Percentiles rank a stretch among this genome's conserved stretches.
Evolutionary conservation across 2,797 vertebrate genomes (phyloP).

Genomic region (Pygocentrus nattereri): DNA sequence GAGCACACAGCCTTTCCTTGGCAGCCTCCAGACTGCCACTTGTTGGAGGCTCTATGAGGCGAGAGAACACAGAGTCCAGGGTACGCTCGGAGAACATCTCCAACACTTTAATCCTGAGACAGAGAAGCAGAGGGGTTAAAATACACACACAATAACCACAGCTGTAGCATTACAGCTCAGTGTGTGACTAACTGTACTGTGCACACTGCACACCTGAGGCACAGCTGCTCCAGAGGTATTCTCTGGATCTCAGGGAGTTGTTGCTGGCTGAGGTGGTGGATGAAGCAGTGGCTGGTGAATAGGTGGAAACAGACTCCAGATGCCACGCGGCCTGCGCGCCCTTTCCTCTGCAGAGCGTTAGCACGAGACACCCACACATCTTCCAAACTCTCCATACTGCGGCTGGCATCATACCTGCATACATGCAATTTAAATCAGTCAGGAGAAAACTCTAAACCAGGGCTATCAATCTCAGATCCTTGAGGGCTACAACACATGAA

Average conservation of each 20-base stretch:
- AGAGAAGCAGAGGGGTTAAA: neutral
- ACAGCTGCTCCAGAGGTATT: conserved; percentile 95
- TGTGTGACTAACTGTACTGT: neutral
- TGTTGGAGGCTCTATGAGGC: conserved; percentile 91
- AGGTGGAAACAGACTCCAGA: conserved; percentile 97
- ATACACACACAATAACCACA: neutral
- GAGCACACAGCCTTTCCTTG: conserved; percentile 87
- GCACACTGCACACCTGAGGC: conserved; percentile 75
- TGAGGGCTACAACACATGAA: no score
- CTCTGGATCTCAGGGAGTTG: conserved; percentile 97
- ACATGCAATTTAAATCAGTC: neutral
- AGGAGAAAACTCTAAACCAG: neutral
- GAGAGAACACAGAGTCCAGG: conserved; percentile 88
- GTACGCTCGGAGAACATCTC: conserved; percentile 87
- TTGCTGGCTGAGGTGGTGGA: conserved; percentile 88
- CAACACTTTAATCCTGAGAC: conserved; percentile 92
- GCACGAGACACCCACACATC: conserved; percentile 94
- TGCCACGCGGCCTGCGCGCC: conserved; percentile 93
- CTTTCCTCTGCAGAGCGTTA: conserved; percentile 93
- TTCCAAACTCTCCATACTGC: conserved; percentile 98
- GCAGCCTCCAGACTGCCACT: conserved; percentile 84
- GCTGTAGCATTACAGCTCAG: neutral
- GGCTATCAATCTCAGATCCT: no score
- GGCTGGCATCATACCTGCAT: conserved; percentile 91
- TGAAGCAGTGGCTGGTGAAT: conserved; percentile 94